Percentiles rank a stretch among this genome's conserved stretches.
These are phyloP conservation scores for Pygathrix nemaeus DNA, from an alignment of 2,113 vertebrate genomes.

Conservation along the genomic window DNA sequence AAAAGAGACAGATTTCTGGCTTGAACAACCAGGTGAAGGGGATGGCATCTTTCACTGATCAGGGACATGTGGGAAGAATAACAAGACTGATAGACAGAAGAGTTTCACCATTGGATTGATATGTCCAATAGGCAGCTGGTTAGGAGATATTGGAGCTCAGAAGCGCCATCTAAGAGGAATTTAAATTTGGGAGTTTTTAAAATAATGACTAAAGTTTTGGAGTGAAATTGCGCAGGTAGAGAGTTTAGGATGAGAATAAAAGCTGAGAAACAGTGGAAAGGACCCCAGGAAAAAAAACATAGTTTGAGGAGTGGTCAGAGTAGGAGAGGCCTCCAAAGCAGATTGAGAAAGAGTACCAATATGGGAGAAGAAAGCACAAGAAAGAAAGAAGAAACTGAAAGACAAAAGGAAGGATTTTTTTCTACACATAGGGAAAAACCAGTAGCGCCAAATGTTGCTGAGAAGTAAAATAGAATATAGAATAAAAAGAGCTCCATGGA, in stretches of 20 bases:
- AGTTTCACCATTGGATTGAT: not conserved
- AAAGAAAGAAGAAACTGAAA: not conserved
- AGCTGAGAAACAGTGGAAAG: not conserved
- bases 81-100: not conserved
- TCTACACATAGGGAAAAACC: not conserved
- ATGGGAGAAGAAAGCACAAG: not conserved
- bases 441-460: not conserved
- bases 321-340: not conserved
- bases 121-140: not conserved
- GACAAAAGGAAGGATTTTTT: not conserved
- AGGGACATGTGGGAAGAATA: not conserved
- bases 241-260: not conserved
- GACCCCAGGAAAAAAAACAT: not conserved
- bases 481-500: not conserved
- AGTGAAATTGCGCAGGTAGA: not conserved
- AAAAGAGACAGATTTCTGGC: not conserved
- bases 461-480: not conserved
- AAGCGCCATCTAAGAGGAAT: not conserved
- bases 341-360: not conserved
- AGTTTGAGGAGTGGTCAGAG: not conserved
- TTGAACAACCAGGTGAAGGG: not conserved
- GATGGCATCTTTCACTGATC: not conserved
- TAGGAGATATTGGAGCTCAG: not conserved
- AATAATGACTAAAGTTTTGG: not conserved
- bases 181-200: not conserved